These are phyloP conservation scores for Papilio dardanus DNA, from an alignment of 1,140 invertebrate species.

Conservation along the genomic window DNA sequence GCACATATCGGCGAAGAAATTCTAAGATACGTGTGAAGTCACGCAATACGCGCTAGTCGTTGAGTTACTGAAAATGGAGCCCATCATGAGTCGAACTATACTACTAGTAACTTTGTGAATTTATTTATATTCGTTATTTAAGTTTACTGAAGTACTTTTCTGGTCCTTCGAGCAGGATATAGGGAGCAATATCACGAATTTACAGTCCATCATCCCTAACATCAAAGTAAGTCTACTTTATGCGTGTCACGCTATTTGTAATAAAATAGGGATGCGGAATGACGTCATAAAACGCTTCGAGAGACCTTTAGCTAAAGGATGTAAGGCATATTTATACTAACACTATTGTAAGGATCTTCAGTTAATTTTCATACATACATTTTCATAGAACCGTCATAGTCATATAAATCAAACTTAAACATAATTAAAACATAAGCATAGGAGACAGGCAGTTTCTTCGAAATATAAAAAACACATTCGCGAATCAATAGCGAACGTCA, in stretches of 20 bases:
- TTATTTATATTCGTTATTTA: not conserved
- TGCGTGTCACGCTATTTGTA: conserved; percentile 5
- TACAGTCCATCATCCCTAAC: not conserved
- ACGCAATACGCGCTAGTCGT: no score
- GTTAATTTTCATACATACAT: no score
- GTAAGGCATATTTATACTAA: not conserved
- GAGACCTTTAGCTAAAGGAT: not conserved
- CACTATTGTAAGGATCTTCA: not conserved
- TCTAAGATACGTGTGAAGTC: no score
- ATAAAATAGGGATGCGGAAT: conserved; percentile 15
- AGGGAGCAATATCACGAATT: not conserved
- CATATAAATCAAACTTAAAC: no score
- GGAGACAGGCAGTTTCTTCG: no score
- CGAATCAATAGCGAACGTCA: no score
- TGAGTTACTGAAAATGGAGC: no score
- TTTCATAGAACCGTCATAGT: no score
- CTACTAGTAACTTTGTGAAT: not conserved
- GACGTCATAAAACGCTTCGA: conserved; percentile 10
- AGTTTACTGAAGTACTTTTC: not conserved
- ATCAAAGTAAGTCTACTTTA: conserved; percentile 15
- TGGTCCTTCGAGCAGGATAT: not conserved
- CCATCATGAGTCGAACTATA: no score
- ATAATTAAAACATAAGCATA: no score
- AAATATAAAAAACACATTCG: no score
- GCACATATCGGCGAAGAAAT: no score